Conservation (phyloP, 1,140 invertebrate genomes). For the Drosophila asahinai region DNA sequence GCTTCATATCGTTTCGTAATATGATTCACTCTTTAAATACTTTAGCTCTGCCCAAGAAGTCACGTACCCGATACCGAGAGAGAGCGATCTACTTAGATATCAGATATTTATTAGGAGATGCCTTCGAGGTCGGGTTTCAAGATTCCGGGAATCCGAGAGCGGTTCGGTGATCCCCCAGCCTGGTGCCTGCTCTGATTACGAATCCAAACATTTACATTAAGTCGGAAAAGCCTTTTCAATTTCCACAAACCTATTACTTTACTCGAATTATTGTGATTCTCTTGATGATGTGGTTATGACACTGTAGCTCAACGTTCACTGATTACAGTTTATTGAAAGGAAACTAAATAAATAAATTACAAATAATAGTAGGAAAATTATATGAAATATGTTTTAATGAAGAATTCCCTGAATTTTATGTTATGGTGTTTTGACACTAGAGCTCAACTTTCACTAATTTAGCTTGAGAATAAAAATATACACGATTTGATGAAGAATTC, state of each 20-base stretch:
- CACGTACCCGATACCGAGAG: neutral
- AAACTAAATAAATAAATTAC: neutral
- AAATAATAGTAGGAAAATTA: too few relatives aligned
- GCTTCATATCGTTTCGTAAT: neutral
- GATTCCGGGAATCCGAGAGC: neutral
- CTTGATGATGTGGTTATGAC: neutral
- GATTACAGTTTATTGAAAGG: neutral
- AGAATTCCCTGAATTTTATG: too few relatives aligned
- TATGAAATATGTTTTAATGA: too few relatives aligned
- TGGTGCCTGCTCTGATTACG: neutral
- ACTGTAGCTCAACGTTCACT: neutral
- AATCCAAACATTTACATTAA: neutral
- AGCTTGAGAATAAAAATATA: too few relatives aligned
- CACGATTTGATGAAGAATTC: too few relatives aligned
- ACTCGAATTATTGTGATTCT: neutral
- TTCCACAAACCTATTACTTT: neutral
- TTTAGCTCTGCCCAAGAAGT: neutral
- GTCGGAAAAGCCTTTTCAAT: neutral
- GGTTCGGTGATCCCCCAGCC: neutral
- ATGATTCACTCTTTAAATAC: neutral
- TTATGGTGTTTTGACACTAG: too few relatives aligned
- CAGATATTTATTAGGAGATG: conserved; percentile 4
- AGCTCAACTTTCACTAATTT: too few relatives aligned
- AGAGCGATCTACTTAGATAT: conserved; percentile 6
- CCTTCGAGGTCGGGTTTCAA: neutral